Percentiles rank a stretch among this genome's conserved stretches.
Evolutionary conservation across 1,140 invertebrate genomes (phyloP).

Genomic region (Pseudobourletiella spinata): DNA sequence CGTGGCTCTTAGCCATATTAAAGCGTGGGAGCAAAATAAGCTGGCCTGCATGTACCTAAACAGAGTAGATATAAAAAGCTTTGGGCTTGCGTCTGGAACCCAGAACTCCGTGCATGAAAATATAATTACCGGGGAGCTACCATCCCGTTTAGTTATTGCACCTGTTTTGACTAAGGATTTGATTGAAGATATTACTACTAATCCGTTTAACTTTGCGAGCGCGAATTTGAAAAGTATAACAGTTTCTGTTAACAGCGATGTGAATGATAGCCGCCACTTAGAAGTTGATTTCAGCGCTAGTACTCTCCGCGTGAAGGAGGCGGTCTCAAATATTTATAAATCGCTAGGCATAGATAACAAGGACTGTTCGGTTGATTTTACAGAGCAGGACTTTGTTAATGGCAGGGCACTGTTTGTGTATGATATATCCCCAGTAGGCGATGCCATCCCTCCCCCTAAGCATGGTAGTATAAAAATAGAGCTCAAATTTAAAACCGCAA

Average conservation of each 20-base stretch:
- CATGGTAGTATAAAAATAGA: constrained; percentile 13
- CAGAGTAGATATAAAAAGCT: constrained; percentile 24
- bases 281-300: constrained; percentile 9
- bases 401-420: constrained; percentile 12
- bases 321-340: constrained; percentile 7
- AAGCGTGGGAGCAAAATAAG: constrained; percentile 11
- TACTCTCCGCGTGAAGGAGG: neutral
- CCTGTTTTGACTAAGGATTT: constrained; percentile 19
- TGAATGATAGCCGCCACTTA: neutral
- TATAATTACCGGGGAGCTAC: constrained; percentile 22
- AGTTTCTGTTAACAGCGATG: constrained; percentile 18
- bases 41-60: constrained; percentile 21
- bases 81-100: constrained; percentile 16
- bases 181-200: constrained; percentile 7
- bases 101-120: constrained; percentile 11
- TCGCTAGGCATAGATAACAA: neutral
- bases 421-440: constrained; percentile 1
- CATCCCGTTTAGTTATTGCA: constrained; percentile 19
- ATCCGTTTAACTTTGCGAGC: constrained; percentile 22
- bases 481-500: constrained; percentile 10
- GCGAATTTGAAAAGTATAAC: constrained; percentile 5
- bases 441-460: neutral
- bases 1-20: too few relatives aligned
- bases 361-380: neutral
- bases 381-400: neutral